These are phyloP conservation scores for Archaeoteleia sp. DNA, from an alignment of 2,888 invertebrate species.

Conservation along the genomic window DNA sequence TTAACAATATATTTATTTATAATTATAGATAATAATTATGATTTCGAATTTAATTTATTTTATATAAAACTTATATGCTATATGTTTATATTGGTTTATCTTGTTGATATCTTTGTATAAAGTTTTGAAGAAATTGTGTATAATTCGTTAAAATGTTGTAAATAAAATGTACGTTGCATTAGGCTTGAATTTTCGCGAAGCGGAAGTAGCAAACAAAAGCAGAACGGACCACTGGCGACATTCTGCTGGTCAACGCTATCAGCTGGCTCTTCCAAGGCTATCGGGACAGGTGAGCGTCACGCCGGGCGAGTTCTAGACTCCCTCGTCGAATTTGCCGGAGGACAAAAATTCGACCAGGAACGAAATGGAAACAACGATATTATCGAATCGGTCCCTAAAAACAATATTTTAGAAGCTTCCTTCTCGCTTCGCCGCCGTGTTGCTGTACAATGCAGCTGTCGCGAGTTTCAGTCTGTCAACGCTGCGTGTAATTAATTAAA, in stretches of 20 bases:
- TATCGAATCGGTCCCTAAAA: conserved; percentile 30
- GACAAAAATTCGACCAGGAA: conserved; percentile 52
- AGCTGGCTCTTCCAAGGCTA: conserved; percentile 55
- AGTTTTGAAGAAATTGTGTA: too few relatives aligned
- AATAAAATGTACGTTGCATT: conserved; percentile 1
- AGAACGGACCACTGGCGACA: conserved; percentile 27
- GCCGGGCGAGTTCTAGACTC: conserved; percentile 54
- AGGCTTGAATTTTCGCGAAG: conserved; percentile 42
- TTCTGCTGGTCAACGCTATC: conserved; percentile 55
- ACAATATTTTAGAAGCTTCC: conserved; percentile 28
- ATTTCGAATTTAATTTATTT: too few relatives aligned
- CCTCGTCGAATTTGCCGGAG: conserved; percentile 25
- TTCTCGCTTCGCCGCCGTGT: not conserved
- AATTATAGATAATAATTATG: too few relatives aligned
- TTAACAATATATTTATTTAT: too few relatives aligned
- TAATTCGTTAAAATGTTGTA: too few relatives aligned
- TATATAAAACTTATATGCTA: too few relatives aligned
- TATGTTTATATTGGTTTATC: too few relatives aligned
- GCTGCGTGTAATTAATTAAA: conserved; percentile 40
- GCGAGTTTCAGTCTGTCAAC: conserved; percentile 9
- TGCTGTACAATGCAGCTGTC: conserved; percentile 27
- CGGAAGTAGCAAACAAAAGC: conserved; percentile 56
- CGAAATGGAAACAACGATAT: conserved; percentile 34
- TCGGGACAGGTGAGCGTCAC: conserved; percentile 66
- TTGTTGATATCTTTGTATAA: too few relatives aligned